These are phyloP conservation scores for Polypedilum pembai DNA, from an alignment of 1,140 invertebrate species.

Conservation along the genomic window DNA sequence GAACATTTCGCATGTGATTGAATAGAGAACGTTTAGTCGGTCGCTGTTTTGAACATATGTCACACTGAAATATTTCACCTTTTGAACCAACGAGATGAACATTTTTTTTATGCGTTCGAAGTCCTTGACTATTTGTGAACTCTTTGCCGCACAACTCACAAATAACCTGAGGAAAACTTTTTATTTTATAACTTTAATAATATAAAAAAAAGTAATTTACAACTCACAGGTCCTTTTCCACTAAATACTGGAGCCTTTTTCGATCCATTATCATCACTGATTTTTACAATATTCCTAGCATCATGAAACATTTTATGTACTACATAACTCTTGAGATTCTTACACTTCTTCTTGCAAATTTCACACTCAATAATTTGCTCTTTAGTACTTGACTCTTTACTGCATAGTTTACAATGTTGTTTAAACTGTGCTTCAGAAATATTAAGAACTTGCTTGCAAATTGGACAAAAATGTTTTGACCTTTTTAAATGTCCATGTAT, in stretches of 20 bases:
- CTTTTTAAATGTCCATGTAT: background rate
- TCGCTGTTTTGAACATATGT: background rate
- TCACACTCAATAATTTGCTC: background rate
- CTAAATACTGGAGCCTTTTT: background rate
- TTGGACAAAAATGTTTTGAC: background rate
- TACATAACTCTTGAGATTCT: background rate
- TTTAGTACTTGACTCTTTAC: background rate
- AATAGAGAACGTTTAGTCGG: background rate
- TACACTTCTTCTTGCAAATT: background rate
- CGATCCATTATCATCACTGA: background rate
- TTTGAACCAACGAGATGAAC: background rate
- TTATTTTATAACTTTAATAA: background rate
- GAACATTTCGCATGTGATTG: slow-evolving; percentile 16
- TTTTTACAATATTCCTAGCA: slow-evolving; percentile 2
- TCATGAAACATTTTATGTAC: slow-evolving; percentile 24
- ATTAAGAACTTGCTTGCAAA: background rate
- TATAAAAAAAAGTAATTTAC: background rate
- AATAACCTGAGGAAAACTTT: background rate
- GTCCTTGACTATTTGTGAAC: background rate
- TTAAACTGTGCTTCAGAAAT: background rate
- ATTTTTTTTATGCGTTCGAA: background rate
- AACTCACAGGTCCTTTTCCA: background rate
- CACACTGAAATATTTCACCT: background rate
- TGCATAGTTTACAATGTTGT: background rate
- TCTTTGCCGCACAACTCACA: background rate